Percentiles rank a stretch among this genome's conserved stretches.
These are phyloP conservation scores for Fundulus diaphanus DNA, from an alignment of 2,797 vertebrate genomes.

Conservation along the genomic window DNA sequence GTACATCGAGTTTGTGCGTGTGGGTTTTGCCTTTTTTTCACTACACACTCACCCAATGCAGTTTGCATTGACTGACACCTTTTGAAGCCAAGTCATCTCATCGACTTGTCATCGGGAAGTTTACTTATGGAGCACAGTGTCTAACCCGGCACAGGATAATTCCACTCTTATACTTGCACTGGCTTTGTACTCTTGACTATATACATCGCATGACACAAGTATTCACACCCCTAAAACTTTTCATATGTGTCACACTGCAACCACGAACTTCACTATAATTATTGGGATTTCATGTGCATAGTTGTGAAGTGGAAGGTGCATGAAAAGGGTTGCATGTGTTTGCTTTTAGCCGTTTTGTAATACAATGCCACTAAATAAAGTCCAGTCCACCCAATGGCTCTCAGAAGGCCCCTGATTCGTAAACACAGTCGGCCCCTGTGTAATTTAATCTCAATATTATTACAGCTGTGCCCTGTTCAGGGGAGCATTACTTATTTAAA, in stretches of 20 bases:
- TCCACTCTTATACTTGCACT: conserved; percentile 34
- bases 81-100: conserved; percentile 22
- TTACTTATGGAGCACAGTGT: conserved; percentile 26
- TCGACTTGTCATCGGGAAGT: conserved; percentile 16
- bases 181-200: conserved; percentile 8
- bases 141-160: conserved; percentile 34
- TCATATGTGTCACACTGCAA: background rate
- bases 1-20: conserved; percentile 83
- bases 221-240: background rate
- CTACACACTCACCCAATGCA: conserved; percentile 25
- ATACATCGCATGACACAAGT: background rate
- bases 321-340: background rate
- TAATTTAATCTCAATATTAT: background rate
- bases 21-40: conserved; percentile 24
- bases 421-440: too few relatives aligned
- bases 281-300: background rate
- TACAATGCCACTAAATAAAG: background rate
- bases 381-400: background rate
- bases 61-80: conserved; percentile 51
- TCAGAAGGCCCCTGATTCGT: background rate
- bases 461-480: background rate
- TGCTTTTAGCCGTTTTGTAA: background rate
- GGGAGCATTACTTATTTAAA: background rate
- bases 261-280: background rate
- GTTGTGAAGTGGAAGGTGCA: background rate